Evolutionary conservation across 2,113 vertebrate genomes (phyloP), one percentile per base, ranked within the genome.

Genomic region (Galbula dea): DNA sequence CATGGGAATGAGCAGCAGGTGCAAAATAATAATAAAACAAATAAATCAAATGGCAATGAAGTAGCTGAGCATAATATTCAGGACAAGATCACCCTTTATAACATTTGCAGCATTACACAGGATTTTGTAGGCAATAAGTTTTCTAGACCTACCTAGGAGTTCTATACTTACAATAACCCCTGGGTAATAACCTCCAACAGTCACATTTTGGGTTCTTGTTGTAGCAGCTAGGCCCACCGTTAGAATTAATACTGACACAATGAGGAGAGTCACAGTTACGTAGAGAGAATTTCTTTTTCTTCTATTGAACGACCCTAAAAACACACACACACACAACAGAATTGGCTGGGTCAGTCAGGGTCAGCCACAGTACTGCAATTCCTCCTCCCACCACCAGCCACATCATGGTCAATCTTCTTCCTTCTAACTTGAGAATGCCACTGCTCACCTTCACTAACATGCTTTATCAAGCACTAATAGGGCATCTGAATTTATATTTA

Each of bases 181-280:
- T 6, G 99, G 98, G 97, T 99, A 99, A 97, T 99, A 99, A 86
- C 99, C 99, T 96, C 99, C 99, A 55, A 99, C 99, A 8, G 99
- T 99, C 96, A 99, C 99, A 98, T 99, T 99, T 97, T 99, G 98
- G 46, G 99, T 99, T 98, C 99, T 98, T 92, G 99, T 99, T 54
- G 99, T 99, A 48, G 99, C 99, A 27, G 99, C 99, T 95, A 99
- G 98, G 91, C 99, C 99, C 77, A 99, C 98, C 62, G 99, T 98
- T 91, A 99, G 98, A 97, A 99, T 99, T 93, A 99, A 98, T 89
- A 99, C 95, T 6, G 99, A 99, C 27, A 99, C 99, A 54, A 99
- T 98, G 84, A 99, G 98, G 75, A 99, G 98, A 97, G 99, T 98
- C 96, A 98, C 99, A 7, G 99, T 99, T 94, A 99, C 98, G 41